Percentiles rank a stretch among this genome's conserved stretches.
Conservation (phyloP, 1,140 invertebrate genomes). For the Diplogasteroides magnus region DNA sequence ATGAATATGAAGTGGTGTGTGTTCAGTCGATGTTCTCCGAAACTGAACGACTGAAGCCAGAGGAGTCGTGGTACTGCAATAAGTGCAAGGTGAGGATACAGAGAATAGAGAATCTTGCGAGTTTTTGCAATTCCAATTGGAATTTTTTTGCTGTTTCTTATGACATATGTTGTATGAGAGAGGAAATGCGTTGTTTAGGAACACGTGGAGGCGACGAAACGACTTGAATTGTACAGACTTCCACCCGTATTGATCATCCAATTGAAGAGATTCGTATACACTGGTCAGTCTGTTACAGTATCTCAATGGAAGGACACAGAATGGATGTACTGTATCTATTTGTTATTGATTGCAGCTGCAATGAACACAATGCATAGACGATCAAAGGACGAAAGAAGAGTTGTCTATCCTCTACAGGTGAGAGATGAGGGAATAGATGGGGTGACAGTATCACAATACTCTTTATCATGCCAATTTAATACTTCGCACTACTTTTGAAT, state of each 20-base stretch:
- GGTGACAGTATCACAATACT: too few species aligned
- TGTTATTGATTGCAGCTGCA: constrained; percentile 22
- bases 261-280: constrained; percentile 61
- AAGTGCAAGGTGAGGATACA: constrained; percentile 53
- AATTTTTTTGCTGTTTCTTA: too few species aligned
- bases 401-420: constrained; percentile 33
- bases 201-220: constrained; percentile 59
- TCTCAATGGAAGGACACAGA: constrained; percentile 56
- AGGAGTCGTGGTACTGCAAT: constrained; percentile 60
- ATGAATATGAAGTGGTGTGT: not conserved
- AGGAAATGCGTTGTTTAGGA: constrained; percentile 19
- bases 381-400: constrained; percentile 32
- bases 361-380: constrained; percentile 30
- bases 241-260: constrained; percentile 60
- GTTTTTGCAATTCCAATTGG: too few species aligned
- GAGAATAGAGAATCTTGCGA: not conserved
- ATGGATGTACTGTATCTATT: not conserved
- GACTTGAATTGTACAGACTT: constrained; percentile 58
- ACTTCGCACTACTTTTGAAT: too few species aligned
- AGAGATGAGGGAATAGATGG: too few species aligned
- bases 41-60: constrained; percentile 60
- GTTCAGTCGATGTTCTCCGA: constrained; percentile 59
- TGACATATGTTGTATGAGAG: too few species aligned
- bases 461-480: too few species aligned
- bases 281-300: constrained; percentile 39